Percentiles rank a stretch among this genome's conserved stretches.
phyloP scores from a whole-genome alignment of 2,888 invertebrate genomes.

The Thalpophila matura region DNA sequence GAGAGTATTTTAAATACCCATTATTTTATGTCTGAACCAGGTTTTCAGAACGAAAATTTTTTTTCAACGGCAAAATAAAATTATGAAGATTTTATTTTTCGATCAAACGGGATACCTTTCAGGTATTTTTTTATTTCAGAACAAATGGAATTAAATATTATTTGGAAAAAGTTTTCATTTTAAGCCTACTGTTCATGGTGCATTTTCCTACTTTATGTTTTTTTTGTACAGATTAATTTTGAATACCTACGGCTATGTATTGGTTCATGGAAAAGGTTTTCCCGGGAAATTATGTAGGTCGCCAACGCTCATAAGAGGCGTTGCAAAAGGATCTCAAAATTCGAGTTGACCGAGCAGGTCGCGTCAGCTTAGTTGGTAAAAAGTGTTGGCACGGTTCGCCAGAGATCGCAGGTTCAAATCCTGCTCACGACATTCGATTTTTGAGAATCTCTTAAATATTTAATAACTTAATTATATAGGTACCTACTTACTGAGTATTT shows the following conservation, averaged over 20 bases:
- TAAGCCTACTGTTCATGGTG: background rate
- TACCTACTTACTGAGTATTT: no score
- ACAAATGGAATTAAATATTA: background rate
- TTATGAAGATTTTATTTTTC: background rate
- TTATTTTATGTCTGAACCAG: constrained; percentile 1
- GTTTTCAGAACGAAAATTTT: background rate
- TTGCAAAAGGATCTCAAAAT: no score
- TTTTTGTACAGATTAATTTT: background rate
- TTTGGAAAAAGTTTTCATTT: background rate
- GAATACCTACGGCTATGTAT: no score
- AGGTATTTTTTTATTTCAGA: background rate
- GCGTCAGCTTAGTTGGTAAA: no score
- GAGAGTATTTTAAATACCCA: background rate
- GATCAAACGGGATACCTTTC: background rate
- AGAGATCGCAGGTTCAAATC: no score
- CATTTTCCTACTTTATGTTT: background rate
- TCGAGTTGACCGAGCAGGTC: no score
- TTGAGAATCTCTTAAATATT: no score
- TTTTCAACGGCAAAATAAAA: background rate
- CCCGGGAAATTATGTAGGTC: no score
- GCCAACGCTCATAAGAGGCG: no score
- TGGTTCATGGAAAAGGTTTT: background rate
- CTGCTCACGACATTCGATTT: no score
- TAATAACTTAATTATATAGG: no score
- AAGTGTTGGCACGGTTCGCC: no score